Percentiles rank a stretch among this genome's conserved stretches.
These are phyloP conservation scores for Timandra comae DNA, from an alignment of 2,888 invertebrate genomes.

Conservation along the genomic window DNA sequence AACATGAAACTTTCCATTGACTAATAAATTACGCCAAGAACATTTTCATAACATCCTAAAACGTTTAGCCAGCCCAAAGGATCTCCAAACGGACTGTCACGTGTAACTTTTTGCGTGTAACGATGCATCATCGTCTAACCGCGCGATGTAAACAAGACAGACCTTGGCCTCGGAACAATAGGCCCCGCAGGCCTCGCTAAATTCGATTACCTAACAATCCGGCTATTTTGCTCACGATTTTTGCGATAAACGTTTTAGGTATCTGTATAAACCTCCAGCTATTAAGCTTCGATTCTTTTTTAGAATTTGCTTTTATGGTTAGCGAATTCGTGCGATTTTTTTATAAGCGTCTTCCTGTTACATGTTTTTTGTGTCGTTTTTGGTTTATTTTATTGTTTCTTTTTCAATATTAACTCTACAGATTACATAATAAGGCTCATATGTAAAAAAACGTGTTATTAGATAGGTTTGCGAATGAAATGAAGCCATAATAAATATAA, in stretches of 20 bases:
- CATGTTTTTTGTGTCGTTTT: neutral
- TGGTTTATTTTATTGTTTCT: neutral
- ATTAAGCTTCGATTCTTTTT: constrained; percentile 1
- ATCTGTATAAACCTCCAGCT: constrained; percentile 3
- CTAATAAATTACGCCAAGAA: too few species aligned
- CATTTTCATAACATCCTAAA: too few species aligned
- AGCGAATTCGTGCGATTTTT: too few species aligned
- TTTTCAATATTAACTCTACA: too few species aligned
- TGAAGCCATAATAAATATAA: too few species aligned
- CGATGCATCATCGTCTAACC: constrained; percentile 43
- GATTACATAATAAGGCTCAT: too few species aligned
- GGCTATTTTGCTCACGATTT: constrained; percentile 63
- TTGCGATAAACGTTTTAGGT: constrained; percentile 33
- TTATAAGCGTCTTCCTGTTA: too few species aligned
- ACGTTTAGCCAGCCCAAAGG: too few species aligned
- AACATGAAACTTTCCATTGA: too few species aligned
- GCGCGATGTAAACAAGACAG: constrained; percentile 63
- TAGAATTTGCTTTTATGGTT: too few species aligned
- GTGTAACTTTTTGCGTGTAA: constrained; percentile 30
- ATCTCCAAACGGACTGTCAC: constrained; percentile 15
- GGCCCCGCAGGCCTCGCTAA: constrained; percentile 60
- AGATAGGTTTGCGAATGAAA: too few species aligned
- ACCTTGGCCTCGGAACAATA: constrained; percentile 72
- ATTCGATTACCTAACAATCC: constrained; percentile 64
- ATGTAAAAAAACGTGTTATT: too few species aligned